Percentiles rank a stretch among this genome's conserved stretches.
Evolutionary conservation across 2,888 invertebrate species (phyloP).

Genomic region (Neria commutata): DNA sequence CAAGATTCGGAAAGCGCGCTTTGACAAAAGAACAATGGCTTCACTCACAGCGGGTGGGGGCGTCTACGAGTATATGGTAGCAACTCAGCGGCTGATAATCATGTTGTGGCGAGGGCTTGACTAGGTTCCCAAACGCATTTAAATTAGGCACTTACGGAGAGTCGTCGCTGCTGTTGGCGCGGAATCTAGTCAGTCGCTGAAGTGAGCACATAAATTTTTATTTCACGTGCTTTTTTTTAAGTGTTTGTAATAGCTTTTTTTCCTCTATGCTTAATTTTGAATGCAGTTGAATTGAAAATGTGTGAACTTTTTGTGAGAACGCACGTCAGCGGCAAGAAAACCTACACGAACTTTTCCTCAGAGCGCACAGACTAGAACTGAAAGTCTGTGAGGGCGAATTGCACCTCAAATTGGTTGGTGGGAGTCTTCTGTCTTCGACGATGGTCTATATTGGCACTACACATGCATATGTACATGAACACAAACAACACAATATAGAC

Average conservation of each 20-base stretch:
- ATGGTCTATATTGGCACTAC: too few relatives aligned
- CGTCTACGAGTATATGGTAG: not conserved
- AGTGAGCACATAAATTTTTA: constrained; percentile 2
- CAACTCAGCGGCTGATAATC: not conserved
- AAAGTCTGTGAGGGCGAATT: not conserved
- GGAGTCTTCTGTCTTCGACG: not conserved
- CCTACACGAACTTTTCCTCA: not conserved
- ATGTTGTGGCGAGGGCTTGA: not conserved
- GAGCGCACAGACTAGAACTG: constrained; percentile 11
- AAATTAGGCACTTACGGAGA: too few relatives aligned
- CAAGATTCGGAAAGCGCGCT: not conserved
- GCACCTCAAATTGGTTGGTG: not conserved
- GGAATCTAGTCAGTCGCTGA: constrained; percentile 5
- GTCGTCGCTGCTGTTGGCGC: too few relatives aligned
- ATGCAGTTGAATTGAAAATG: constrained; percentile 13
- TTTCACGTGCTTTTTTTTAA: not conserved
- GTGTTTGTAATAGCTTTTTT: not conserved
- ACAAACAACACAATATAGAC: too few relatives aligned
- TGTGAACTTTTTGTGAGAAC: constrained; percentile 6
- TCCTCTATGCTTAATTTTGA: not conserved
- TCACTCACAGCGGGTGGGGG: not conserved
- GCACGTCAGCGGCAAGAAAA: too few relatives aligned
- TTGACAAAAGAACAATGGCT: not conserved
- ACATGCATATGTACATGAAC: too few relatives aligned
- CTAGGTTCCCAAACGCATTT: constrained; percentile 10